Conservation (phyloP, 2,888 invertebrate genomes). For the Osedax frankpressi region DNA sequence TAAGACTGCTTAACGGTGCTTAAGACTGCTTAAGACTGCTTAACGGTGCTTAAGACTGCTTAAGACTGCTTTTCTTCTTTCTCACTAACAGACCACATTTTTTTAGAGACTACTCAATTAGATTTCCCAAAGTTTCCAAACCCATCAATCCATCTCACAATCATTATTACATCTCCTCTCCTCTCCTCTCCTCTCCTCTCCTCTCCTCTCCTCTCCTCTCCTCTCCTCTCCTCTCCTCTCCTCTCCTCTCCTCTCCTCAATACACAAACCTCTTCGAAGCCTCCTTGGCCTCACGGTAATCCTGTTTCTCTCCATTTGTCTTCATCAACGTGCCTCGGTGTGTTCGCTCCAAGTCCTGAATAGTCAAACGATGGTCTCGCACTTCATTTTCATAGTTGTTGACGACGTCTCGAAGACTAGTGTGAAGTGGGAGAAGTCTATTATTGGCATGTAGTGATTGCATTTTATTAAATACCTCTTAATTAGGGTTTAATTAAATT, state of each 20-base stretch:
- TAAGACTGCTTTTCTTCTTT: too few relatives aligned
- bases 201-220: constrained; percentile 13
- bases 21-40: too few relatives aligned
- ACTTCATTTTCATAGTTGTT: neutral
- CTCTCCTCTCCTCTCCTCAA: constrained; percentile 1
- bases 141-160: too few relatives aligned
- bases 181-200: neutral
- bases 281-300: neutral
- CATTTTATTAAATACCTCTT: too few relatives aligned
- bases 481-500: too few relatives aligned
- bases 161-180: neutral
- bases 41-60: too few relatives aligned
- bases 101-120: too few relatives aligned
- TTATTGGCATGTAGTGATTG: too few relatives aligned
- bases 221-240: constrained; percentile 5
- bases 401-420: neutral
- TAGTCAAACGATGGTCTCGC: neutral
- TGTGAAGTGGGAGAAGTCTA: neutral
- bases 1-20: too few relatives aligned
- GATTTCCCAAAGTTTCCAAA: too few relatives aligned
- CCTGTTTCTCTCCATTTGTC: neutral
- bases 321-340: neutral
- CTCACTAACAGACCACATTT: too few relatives aligned
- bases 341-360: neutral
- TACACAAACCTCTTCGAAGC: neutral